Base-by-base conservation (phyloP, 2,797 vertebrate species). In the Yasuhikotakia modesta region DNA sequence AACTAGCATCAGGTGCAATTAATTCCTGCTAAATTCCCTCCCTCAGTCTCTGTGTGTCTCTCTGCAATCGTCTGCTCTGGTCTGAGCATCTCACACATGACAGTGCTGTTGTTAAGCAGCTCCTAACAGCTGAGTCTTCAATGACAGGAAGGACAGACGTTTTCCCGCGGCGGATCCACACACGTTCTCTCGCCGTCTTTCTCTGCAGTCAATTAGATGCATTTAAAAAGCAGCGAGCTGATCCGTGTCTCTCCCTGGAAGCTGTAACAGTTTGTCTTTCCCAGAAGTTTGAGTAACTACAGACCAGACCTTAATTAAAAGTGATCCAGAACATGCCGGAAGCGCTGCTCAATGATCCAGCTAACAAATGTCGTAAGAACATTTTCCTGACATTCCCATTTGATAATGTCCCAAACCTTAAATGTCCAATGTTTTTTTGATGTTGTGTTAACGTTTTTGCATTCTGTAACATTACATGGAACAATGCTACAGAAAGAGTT, bases 211-310 rank as follows among this genome's bases (percentile, higher is more conserved):
- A n/a, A n/a, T n/a, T n/a, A n/a, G n/a, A n/a, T n/a, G 61, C 66
- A 60, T 68, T 82, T 65, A 21, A 70, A 22, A n/a, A 22, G 71
- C 16, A 76, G 30, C 55, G 16, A 7, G 24, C 65, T 70, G 53
- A 71, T 68, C 53, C 53, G 16, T 43, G 39, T 74, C 6, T 35
- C 22, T 75, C 53, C 48, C 63, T 67, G 64, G 32, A 30, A 65
- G 70, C 69, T 32, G 63, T 78, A 63, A 68, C 52, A 77, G 66
- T 80, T 72, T 78, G 80, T 68, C 78, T 80, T 82, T 80, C 72
- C 81, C 79, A 57, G 57, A 69, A 76, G 81, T 73, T 75, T 73
- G 17, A 48, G 50, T 73, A 76, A 76, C 64, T 52, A 57, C 14
- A 70, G 73, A 55, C 14, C 68, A 58, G 45, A 39, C 79, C 21